Percentiles rank a stretch among this genome's conserved stretches.
These are phyloP conservation scores for Ptychobarbus kaznakovi DNA, from an alignment of 2,797 vertebrate species.

Conservation along the genomic window DNA sequence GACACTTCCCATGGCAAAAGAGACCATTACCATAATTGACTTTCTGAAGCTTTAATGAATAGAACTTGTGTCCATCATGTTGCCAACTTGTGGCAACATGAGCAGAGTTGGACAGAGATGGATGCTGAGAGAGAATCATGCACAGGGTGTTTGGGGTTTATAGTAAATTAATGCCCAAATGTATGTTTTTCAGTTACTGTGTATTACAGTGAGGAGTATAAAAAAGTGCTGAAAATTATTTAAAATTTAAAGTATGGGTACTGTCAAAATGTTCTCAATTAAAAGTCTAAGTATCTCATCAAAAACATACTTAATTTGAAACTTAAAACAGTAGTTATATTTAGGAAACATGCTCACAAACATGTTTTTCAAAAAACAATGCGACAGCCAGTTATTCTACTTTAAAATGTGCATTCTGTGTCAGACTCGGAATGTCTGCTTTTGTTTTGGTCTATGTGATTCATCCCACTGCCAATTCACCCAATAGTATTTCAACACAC, in stretches of 20 bases:
- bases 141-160: neutral
- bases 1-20: constrained; percentile 64
- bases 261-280: neutral
- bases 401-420: too few relatives aligned
- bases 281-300: neutral
- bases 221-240: neutral
- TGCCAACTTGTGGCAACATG: constrained; percentile 59
- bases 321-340: neutral
- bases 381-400: too few relatives aligned
- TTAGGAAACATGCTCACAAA: neutral
- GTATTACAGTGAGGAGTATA: neutral
- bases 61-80: constrained; percentile 69
- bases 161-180: constrained; percentile 42
- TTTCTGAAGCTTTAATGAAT: constrained; percentile 77
- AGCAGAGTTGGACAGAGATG: constrained; percentile 27
- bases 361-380: neutral
- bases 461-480: too few relatives aligned
- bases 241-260: neutral
- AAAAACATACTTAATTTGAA: too few relatives aligned
- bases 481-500: too few relatives aligned
- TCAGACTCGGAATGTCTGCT: too few relatives aligned
- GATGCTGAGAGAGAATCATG: neutral
- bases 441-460: neutral
- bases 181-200: neutral
- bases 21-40: constrained; percentile 77